phyloP scores from a whole-genome alignment of 1,140 invertebrate species.

The Cydia splendana region DNA sequence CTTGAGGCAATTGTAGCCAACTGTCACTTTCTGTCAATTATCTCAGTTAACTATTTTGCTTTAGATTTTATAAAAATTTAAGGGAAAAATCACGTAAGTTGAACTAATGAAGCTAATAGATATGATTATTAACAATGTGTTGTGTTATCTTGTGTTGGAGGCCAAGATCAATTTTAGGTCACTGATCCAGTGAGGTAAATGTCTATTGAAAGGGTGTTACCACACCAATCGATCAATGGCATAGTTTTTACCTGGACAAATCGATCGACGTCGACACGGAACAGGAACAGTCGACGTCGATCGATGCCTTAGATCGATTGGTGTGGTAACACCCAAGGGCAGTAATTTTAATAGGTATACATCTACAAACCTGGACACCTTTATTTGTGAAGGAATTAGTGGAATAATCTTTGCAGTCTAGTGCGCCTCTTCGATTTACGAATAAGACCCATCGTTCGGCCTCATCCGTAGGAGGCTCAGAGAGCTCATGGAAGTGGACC shows the following conservation, averaged over 20 bases:
- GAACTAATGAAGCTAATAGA: too few relatives aligned
- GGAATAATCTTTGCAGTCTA: slow-evolving; percentile 53
- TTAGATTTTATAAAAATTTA: background rate
- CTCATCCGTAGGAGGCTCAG: slow-evolving; percentile 49
- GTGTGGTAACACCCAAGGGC: background rate
- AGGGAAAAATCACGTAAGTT: background rate
- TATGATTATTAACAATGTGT: too few relatives aligned
- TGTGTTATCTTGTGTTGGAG: too few relatives aligned
- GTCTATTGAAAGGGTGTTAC: too few relatives aligned
- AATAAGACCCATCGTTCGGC: slow-evolving; percentile 63
- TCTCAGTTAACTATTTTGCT: too few relatives aligned
- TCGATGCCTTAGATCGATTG: too few relatives aligned
- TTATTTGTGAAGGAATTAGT: slow-evolving; percentile 52
- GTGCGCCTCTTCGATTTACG: slow-evolving; percentile 55
- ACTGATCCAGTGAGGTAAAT: too few relatives aligned
- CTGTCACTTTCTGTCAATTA: slow-evolving; percentile 51
- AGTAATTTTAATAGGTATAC: background rate
- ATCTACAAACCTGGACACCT: slow-evolving; percentile 61
- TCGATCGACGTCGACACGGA: too few relatives aligned
- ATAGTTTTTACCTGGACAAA: too few relatives aligned
- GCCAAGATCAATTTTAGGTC: too few relatives aligned
- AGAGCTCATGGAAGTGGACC: slow-evolving; percentile 56
- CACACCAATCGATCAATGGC: too few relatives aligned
- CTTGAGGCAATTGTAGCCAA: slow-evolving; percentile 43
- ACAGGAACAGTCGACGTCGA: too few relatives aligned